phyloP scores from a whole-genome alignment of 2,797 vertebrate species.

The Neosilurus hyrtlii region DNA sequence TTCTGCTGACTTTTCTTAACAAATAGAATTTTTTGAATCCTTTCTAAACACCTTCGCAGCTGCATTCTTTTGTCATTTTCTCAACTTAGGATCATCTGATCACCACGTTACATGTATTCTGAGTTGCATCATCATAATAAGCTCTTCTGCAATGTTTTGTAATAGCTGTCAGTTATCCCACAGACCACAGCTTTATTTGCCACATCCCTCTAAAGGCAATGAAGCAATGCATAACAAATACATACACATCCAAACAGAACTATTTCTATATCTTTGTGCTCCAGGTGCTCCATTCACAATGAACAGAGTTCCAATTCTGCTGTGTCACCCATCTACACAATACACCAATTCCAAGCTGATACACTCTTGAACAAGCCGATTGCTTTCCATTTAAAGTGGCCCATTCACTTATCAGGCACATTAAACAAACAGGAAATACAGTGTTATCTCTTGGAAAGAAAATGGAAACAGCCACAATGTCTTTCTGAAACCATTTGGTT shows the following conservation, averaged over 20 bases:
- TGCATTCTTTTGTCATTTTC: not conserved
- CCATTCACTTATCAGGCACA: no score
- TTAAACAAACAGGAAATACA: no score
- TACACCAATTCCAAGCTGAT: not conserved
- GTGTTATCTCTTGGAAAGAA: no score
- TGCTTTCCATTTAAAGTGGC: not conserved
- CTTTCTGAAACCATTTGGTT: no score
- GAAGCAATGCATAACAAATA: constrained; percentile 40
- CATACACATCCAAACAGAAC: constrained; percentile 25
- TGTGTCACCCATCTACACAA: not conserved
- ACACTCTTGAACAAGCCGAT: not conserved
- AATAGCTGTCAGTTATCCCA: constrained; percentile 52
- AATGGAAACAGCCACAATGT: no score
- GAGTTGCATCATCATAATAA: constrained; percentile 39
- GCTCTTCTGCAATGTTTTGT: constrained; percentile 39
- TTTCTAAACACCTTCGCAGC: not conserved
- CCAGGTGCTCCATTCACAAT: not conserved
- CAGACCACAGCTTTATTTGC: constrained; percentile 50
- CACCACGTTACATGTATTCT: not conserved
- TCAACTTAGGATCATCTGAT: constrained; percentile 7
- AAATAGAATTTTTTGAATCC: not conserved
- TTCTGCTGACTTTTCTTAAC: not conserved
- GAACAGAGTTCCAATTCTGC: not conserved
- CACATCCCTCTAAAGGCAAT: constrained; percentile 54
- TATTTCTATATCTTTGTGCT: not conserved